Percentiles rank a stretch among this genome's conserved stretches.
Evolutionary conservation across 2,888 invertebrate species (phyloP).

Genomic region (Drosophila mimica): DNA sequence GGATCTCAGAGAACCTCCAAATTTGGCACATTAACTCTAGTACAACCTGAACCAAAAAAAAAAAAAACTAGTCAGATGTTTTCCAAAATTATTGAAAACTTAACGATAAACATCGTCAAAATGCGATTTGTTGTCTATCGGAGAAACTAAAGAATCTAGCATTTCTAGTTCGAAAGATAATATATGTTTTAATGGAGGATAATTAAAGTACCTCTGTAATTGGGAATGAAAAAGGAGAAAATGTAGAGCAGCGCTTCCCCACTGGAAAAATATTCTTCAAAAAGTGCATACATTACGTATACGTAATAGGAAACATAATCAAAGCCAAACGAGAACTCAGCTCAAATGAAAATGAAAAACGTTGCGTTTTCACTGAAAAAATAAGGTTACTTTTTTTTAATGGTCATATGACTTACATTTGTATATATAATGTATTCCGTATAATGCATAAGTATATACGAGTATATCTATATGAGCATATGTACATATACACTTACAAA

Average conservation of each 20-base stretch:
- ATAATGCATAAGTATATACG: not conserved
- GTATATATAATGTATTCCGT: not conserved
- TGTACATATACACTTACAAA: too few relatives aligned
- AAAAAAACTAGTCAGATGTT: not conserved
- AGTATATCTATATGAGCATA: not conserved
- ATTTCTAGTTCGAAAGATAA: not conserved
- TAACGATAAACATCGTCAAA: too few relatives aligned
- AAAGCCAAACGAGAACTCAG: not conserved
- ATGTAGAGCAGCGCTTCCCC: not conserved
- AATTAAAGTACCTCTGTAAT: not conserved
- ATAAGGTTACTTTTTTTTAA: conserved; percentile 16
- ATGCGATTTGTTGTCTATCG: too few relatives aligned
- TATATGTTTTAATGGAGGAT: not conserved
- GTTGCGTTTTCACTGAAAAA: conserved; percentile 10
- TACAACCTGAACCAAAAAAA: too few relatives aligned
- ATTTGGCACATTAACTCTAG: too few relatives aligned
- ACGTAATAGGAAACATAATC: not conserved
- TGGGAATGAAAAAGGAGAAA: not conserved
- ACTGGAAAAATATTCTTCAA: not conserved
- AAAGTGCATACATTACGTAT: conserved; percentile 8
- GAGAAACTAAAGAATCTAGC: too few relatives aligned
- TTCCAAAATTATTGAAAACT: not conserved
- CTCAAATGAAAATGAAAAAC: conserved; percentile 24
- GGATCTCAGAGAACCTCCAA: not conserved
- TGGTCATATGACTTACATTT: conserved; percentile 36